These are phyloP conservation scores for Diaperis boleti DNA, from an alignment of 2,888 invertebrate genomes.

Conservation along the genomic window DNA sequence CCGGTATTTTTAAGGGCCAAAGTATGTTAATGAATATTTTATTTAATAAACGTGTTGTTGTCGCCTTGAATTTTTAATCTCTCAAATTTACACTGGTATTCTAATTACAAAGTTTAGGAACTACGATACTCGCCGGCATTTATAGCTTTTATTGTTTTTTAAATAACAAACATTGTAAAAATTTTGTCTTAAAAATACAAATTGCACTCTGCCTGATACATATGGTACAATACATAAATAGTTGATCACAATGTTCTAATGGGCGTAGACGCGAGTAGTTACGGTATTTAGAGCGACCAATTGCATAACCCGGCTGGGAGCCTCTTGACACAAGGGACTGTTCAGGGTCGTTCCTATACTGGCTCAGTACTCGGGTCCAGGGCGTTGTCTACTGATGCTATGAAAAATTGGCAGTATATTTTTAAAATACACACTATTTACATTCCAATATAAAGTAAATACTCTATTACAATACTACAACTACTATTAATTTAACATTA, in stretches of 20 bases:
- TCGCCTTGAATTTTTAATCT: constrained; percentile 15
- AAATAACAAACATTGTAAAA: constrained; percentile 27
- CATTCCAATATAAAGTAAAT: constrained; percentile 28
- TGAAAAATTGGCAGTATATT: constrained; percentile 39
- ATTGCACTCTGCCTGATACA: constrained; percentile 42
- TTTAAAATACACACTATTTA: constrained; percentile 27
- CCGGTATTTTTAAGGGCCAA: constrained; percentile 11
- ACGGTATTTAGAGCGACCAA: not conserved
- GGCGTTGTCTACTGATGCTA: constrained; percentile 28
- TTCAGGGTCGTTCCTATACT: not conserved
- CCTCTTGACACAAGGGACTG: not conserved
- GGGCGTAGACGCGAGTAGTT: not conserved
- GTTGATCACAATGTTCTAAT: constrained; percentile 39
- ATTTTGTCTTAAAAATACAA: constrained; percentile 26
- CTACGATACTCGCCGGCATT: constrained; percentile 15
- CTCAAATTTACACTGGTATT: constrained; percentile 13
- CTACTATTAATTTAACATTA: constrained; percentile 37
- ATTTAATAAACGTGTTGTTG: constrained; percentile 25
- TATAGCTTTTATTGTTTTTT: constrained; percentile 26
- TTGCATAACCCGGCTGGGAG: not conserved
- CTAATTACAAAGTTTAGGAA: constrained; percentile 25
- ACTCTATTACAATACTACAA: constrained; percentile 20
- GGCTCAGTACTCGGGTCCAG: no score
- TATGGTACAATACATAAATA: constrained; percentile 40
- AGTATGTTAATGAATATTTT: constrained; percentile 16